Base-by-base conservation (phyloP, 2,888 invertebrate species). In the Ditylenchus weischeri region DNA sequence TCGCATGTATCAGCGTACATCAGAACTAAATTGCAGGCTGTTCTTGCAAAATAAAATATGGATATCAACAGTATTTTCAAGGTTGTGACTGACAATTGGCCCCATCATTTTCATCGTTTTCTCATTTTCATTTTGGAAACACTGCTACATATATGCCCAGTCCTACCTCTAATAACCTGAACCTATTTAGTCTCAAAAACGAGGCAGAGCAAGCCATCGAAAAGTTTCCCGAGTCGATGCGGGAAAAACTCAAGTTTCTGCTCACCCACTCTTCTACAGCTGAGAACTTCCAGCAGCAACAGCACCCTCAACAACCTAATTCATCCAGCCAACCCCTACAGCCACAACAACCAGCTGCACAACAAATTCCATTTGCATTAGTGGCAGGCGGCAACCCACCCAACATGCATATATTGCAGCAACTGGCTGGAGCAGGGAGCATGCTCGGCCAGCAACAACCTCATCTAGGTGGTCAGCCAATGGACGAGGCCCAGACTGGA, bases 181-280 rank as follows among this genome's bases (percentile, higher is more conserved):
- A 29, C 5, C 5, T 5, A 29, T 43, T 43, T 49, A 35, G 38
- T 19, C 49, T 68, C 15, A 68, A 68, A 36, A 59, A 58, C 43
- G 38, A 68, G 23, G 64, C 50, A 10, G 68, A 68, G 38, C 49
- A 50, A 36, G 51, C 59, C 54, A 68, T 68, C 21, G 38, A 54
- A n/a, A 65, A 64, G 35, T 68, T 68, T 50, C 68, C 68, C 10
- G 36, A 61, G 15, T 65, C 68, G 13, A 70, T 73, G 74, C 73
- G 67, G 15, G 73, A 73, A 54, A 73, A 75, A 48, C 54, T 74
- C 7, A 69, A 71, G 43, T 73, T 73, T 47, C 48, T 73, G 15
- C 59, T 67, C 21, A 66, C 58, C 18, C 57, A 64, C 38, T 65
- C 68, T 6, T 62, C 70, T 11, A 29, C 64, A 11, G 68, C 65